phyloP scores from a whole-genome alignment of 2,113 vertebrate genomes.

The Strix uralensis region DNA sequence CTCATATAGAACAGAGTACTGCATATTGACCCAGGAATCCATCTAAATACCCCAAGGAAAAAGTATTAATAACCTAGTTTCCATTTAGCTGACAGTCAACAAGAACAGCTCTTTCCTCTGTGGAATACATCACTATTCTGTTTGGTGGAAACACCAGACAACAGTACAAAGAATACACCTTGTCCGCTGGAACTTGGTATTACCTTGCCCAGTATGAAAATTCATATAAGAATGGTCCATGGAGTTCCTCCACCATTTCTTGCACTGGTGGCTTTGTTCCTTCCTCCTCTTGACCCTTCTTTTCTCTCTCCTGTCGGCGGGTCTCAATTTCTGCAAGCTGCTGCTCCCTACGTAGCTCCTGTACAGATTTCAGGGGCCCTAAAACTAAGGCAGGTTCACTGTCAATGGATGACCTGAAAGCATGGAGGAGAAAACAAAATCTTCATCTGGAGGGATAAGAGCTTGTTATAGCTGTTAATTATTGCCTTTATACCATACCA shows the following conservation, averaged over 20 bases:
- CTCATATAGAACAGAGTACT: not conserved
- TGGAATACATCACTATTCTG: not conserved
- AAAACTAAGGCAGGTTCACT: constrained; percentile 96
- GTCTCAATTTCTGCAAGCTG: constrained; percentile 90
- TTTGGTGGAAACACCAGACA: not conserved
- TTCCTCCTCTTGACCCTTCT: constrained; percentile 74
- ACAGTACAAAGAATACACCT: fast-evolving
- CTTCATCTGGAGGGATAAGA: not conserved
- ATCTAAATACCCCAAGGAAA: not conserved
- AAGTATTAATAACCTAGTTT: not conserved
- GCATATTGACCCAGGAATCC: not conserved
- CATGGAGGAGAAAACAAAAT: not conserved
- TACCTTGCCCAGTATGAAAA: constrained; percentile 98
- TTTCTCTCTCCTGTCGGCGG: constrained; percentile 87
- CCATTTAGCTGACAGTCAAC: not conserved
- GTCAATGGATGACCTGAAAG: constrained; percentile 91
- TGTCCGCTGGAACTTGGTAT: not conserved
- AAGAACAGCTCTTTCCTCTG: not conserved
- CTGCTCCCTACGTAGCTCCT: constrained; percentile 90
- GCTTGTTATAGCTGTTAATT: not conserved
- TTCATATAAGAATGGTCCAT: constrained; percentile 91
- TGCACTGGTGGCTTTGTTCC: constrained; percentile 81
- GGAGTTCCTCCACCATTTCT: constrained; percentile 89
- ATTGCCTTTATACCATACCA: not conserved
- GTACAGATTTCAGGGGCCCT: constrained; percentile 87